Percentiles rank a stretch among this genome's conserved stretches.
These are phyloP conservation scores for Pachypeltis micranthus DNA, from an alignment of 1,140 invertebrate genomes.

Conservation along the genomic window DNA sequence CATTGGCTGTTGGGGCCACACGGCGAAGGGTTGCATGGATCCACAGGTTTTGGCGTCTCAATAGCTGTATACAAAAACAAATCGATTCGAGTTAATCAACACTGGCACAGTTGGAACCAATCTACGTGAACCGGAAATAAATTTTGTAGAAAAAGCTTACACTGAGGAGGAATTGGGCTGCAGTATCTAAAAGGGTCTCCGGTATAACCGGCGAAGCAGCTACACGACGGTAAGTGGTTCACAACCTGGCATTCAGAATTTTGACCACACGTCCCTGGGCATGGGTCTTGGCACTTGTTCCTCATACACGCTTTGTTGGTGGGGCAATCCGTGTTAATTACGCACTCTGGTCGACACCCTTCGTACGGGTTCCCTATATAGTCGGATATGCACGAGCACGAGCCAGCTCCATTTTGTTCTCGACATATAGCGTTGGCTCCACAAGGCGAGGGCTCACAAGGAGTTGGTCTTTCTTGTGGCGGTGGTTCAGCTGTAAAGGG, in stretches of 20 bases:
- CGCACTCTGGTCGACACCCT: slow-evolving; percentile 63
- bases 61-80: slow-evolving; percentile 8
- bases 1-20: slow-evolving; percentile 51
- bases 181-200: slow-evolving; percentile 41
- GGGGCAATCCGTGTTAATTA: slow-evolving; percentile 52
- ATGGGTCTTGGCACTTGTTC: slow-evolving; percentile 59
- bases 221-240: slow-evolving; percentile 57
- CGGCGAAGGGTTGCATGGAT: slow-evolving; percentile 48
- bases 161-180: slow-evolving; percentile 36
- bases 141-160: background rate
- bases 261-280: slow-evolving; percentile 50
- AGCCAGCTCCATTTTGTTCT: slow-evolving; percentile 24
- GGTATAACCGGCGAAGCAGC: slow-evolving; percentile 43
- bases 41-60: slow-evolving; percentile 28
- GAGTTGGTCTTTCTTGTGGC: slow-evolving; percentile 30
- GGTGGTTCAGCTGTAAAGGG: slow-evolving; percentile 30
- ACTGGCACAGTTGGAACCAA: background rate
- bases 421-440: slow-evolving; percentile 38
- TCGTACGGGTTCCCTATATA: slow-evolving; percentile 55
- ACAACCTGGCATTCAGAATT: slow-evolving; percentile 54
- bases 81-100: background rate
- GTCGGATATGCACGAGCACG: slow-evolving; percentile 50
- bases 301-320: slow-evolving; percentile 51
- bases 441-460: slow-evolving; percentile 42
- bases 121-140: background rate